phyloP scores from a whole-genome alignment of 2,888 invertebrate genomes.

The Tipula confusa region DNA sequence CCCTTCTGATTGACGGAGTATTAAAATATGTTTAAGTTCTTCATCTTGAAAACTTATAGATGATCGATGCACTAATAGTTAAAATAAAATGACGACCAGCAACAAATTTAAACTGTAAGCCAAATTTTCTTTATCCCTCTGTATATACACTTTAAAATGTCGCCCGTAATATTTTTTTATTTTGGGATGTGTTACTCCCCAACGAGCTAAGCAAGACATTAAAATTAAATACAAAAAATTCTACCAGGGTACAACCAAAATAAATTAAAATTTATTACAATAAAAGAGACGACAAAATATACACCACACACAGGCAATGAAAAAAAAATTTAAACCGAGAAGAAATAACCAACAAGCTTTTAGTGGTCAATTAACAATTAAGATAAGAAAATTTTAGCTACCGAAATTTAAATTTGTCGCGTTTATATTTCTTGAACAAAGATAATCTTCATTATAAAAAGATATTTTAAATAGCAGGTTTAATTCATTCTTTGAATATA shows the following conservation, averaged over 20 bases:
- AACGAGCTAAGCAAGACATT: neutral
- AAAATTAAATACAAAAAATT: neutral
- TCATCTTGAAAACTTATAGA: no score
- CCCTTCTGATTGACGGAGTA: no score
- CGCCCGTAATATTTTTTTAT: neutral
- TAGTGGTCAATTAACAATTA: constrained; percentile 30
- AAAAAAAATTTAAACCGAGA: neutral
- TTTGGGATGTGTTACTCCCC: neutral
- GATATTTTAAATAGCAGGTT: neutral
- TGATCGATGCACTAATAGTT: no score
- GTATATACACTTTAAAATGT: neutral
- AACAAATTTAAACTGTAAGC: no score
- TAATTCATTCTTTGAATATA: neutral
- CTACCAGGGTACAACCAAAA: neutral
- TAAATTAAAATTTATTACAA: neutral
- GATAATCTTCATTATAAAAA: neutral
- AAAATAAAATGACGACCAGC: no score
- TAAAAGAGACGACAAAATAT: constrained; percentile 15
- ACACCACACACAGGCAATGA: neutral
- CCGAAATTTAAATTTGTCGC: neutral
- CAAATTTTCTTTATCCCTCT: no score
- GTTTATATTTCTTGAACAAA: neutral
- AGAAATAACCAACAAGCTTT: constrained; percentile 26
- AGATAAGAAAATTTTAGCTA: constrained; percentile 21
- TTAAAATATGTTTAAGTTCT: no score